Base-by-base conservation (phyloP, 2,888 invertebrate species). In the Epirrhoe tristata region DNA sequence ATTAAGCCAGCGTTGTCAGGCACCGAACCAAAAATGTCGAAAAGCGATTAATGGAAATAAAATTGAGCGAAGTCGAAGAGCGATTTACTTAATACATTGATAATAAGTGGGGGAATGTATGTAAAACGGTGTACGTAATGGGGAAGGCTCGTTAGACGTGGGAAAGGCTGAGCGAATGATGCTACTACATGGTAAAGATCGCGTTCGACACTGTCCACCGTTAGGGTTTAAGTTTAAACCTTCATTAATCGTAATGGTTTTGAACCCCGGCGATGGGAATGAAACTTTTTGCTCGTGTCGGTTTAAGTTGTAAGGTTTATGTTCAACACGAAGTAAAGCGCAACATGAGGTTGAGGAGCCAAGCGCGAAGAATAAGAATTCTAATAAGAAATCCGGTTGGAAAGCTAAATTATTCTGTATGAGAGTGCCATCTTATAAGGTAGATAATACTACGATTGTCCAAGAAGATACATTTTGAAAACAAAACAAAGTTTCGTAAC, bases 131-230 rank as follows among this genome's bases (percentile, higher is more conserved):
- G 83, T 79, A 84, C 84, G 90, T 91, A 93, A 91, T 93, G 87
- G 88, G 83, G 87, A 88, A 88, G 91, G 82, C 91, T 92, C 84
- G 91, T 93, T 93, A 92, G 89, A 91, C 91, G 91, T 93, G 93
- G 93, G 93, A 93, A 92, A 82, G 84, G 69, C 70, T 76, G 74
- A 69, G 73, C 71, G 77, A 74, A 72, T 74, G 76, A 73, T 71
- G 82, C 81, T 83, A 78, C 81, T 88, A 89, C 90, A 91, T 80
- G 90, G 86, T 84, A 86, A 83, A 83, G 86, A 84, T 85, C 87
- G 81, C 82, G 82, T 78, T 71, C 76, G 84, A 88, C 89, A 87
- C 85, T 90, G 90, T 89, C 89, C 90, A 88, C 89, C 87, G 90
- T 89, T 90, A 88, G 87, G 85, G 86, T 77, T 84, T 85, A 85